Percentiles rank a stretch among this genome's conserved stretches.
Conservation (phyloP, 2,113 vertebrate genomes). For the Ptyas mucosa region DNA sequence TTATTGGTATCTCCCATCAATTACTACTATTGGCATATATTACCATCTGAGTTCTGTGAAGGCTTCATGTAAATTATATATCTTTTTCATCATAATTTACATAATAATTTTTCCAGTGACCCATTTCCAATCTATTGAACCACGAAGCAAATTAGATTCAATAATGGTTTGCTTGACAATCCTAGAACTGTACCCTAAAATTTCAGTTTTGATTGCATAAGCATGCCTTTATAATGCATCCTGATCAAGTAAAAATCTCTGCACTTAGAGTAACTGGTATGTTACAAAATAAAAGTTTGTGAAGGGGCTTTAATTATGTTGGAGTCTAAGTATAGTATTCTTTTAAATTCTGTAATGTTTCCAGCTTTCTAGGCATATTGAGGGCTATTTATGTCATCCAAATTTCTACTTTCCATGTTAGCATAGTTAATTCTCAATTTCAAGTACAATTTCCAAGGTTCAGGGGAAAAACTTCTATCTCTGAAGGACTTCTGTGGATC, state of each 20-base stretch:
- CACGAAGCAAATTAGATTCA: background rate
- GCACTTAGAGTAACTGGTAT: background rate
- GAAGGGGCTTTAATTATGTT: constrained; percentile 9
- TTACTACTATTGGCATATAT: background rate
- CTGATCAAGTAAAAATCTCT: background rate
- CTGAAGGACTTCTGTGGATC: background rate
- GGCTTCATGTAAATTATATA: background rate
- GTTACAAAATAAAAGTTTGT: background rate
- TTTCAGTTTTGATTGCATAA: background rate
- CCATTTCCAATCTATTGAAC: background rate
- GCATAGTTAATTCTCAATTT: background rate
- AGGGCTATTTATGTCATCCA: background rate
- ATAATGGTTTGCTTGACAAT: background rate
- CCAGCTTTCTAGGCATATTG: background rate
- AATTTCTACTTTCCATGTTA: background rate
- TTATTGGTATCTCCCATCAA: background rate
- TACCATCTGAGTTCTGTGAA: background rate
- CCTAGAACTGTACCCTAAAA: background rate
- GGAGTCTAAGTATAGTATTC: constrained; percentile 28
- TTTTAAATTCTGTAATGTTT: background rate
- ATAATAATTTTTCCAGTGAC: background rate
- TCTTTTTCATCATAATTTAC: background rate
- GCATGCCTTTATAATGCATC: background rate
- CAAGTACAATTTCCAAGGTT: background rate
- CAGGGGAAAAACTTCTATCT: background rate